These are phyloP conservation scores for Drosophila rellima DNA, from an alignment of 2,888 invertebrate genomes.

Conservation along the genomic window DNA sequence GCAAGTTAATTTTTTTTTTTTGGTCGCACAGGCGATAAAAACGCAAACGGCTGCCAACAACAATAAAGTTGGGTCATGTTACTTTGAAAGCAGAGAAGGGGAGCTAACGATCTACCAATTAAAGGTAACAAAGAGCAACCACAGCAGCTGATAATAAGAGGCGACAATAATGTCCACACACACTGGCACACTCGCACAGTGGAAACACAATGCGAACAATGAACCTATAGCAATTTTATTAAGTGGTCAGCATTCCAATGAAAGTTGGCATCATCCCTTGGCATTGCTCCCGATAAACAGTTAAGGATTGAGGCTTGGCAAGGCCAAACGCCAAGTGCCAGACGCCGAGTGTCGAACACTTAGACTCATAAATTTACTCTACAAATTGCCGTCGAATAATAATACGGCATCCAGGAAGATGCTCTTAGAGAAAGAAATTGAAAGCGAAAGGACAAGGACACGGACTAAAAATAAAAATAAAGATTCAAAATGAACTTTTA, in stretches of 20 bases:
- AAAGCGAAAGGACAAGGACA: slow-evolving; percentile 53
- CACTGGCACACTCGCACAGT: slow-evolving; percentile 25
- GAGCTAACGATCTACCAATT: slow-evolving; percentile 66
- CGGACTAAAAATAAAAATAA: slow-evolving; percentile 18
- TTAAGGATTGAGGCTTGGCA: slow-evolving; percentile 11
- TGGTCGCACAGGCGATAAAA: slow-evolving; percentile 57
- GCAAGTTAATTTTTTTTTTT: slow-evolving; percentile 71
- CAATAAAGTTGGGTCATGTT: slow-evolving; percentile 35
- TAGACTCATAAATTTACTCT: slow-evolving; percentile 76
- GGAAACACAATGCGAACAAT: slow-evolving; percentile 70
- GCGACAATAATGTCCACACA: slow-evolving; percentile 39
- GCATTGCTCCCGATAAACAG: slow-evolving; percentile 29
- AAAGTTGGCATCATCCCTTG: slow-evolving; percentile 38
- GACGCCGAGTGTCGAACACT: background rate
- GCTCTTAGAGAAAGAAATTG: slow-evolving; percentile 50
- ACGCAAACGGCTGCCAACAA: slow-evolving; percentile 40
- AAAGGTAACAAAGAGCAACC: slow-evolving; percentile 75
- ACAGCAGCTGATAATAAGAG: slow-evolving; percentile 59
- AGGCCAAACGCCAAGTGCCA: slow-evolving; percentile 27
- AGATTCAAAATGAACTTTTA: background rate
- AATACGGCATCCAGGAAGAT: slow-evolving; percentile 39
- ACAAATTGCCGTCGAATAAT: slow-evolving; percentile 83
- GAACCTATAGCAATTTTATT: slow-evolving; percentile 77
- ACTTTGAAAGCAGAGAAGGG: background rate
- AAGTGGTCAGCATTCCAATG: slow-evolving; percentile 63